Conservation (phyloP, 2,113 vertebrate species). For the Sceloporus undulatus region DNA sequence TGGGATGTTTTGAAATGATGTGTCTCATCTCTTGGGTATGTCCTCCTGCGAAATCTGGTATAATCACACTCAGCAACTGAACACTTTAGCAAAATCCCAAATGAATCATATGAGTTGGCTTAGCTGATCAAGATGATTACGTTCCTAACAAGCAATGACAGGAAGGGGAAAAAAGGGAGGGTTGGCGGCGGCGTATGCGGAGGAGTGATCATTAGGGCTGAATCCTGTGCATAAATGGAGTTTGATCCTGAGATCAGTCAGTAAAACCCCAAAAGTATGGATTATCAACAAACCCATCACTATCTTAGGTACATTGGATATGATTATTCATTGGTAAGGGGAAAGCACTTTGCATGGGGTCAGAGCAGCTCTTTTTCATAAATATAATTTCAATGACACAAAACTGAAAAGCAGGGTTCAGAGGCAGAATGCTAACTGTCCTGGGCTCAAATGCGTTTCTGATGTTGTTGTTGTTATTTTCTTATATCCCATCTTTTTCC, state of each 20-base stretch:
- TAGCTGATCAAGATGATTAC: conserved; percentile 69
- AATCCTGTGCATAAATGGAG: conserved; percentile 24
- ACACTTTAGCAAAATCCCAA: conserved; percentile 81
- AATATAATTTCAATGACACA: background rate
- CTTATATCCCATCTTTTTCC: no score
- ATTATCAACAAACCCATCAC: background rate
- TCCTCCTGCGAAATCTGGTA: conserved; percentile 70
- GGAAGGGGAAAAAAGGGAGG: conserved; percentile 61
- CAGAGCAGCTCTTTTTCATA: background rate
- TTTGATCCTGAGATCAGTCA: background rate
- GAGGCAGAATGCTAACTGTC: no score
- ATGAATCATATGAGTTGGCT: conserved; percentile 75
- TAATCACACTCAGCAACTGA: conserved; percentile 77
- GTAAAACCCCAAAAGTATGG: background rate
- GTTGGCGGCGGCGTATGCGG: background rate
- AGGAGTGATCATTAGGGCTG: conserved; percentile 45
- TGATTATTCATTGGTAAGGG: background rate
- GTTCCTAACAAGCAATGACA: conserved; percentile 71
- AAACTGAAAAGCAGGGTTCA: background rate
- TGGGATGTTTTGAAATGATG: conserved; percentile 53
- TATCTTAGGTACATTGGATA: background rate
- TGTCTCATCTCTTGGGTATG: conserved; percentile 53
- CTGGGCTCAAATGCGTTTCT: background rate
- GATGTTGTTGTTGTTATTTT: no score
- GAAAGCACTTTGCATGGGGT: background rate